Evolutionary conservation across 2,113 vertebrate species (phyloP).

Genomic region (Lycaon pictus): DNA sequence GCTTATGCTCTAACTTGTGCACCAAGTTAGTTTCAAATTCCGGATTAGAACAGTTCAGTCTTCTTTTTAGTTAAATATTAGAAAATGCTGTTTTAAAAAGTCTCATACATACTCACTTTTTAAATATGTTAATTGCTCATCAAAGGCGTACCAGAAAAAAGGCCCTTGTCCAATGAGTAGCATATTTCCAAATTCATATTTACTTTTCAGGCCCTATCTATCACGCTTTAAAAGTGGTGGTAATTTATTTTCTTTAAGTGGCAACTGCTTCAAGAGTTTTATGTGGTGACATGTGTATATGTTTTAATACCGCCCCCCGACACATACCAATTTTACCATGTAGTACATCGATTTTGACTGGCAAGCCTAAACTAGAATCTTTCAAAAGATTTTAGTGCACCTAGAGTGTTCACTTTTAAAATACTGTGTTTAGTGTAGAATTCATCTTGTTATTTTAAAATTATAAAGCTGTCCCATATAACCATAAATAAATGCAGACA

Average conservation of each 20-base stretch:
- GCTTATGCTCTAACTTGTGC: background rate
- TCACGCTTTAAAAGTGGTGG: slow-evolving; percentile 8
- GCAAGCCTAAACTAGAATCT: background rate
- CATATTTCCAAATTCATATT: slow-evolving; percentile 42
- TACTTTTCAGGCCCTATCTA: background rate
- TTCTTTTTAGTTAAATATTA: background rate
- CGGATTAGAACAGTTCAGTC: background rate
- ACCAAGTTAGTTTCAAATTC: background rate
- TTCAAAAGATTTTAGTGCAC: background rate
- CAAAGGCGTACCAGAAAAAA: background rate
- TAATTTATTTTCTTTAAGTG: slow-evolving; percentile 36
- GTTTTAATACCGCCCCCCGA: background rate
- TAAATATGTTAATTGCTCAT: slow-evolving; percentile 12
- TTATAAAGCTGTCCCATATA: slow-evolving; percentile 20
- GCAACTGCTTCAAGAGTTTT: slow-evolving; percentile 26
- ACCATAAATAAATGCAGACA: slow-evolving; percentile 28
- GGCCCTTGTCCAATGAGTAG: background rate
- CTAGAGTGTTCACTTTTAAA: slow-evolving; percentile 39
- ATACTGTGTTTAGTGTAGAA: background rate
- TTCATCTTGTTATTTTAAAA: slow-evolving; percentile 8
- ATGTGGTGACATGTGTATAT: background rate
- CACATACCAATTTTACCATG: background rate
- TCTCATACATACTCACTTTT: background rate
- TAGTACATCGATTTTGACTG: background rate
- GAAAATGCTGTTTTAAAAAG: slow-evolving; percentile 50